These are phyloP conservation scores for Sphecodes monilicornis DNA, from an alignment of 2,888 invertebrate species.

Conservation along the genomic window DNA sequence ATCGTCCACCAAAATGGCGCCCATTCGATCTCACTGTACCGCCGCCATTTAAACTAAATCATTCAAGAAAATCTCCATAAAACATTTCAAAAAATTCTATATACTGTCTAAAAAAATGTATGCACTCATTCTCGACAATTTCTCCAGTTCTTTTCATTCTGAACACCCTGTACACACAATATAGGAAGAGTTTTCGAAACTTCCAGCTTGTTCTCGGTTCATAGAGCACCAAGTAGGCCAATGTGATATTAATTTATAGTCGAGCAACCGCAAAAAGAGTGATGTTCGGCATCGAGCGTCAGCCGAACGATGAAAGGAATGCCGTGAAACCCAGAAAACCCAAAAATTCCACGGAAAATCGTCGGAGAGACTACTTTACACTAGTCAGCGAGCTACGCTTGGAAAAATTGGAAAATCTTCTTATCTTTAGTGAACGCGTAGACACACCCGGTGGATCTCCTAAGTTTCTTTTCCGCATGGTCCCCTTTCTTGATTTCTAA, in stretches of 20 bases:
- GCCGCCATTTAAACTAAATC: background rate
- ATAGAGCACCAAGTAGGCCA: conserved; percentile 6
- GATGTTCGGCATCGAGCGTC: too few relatives aligned
- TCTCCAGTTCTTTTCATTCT: background rate
- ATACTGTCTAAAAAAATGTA: background rate
- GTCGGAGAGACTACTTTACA: conserved; percentile 46
- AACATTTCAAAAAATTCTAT: background rate
- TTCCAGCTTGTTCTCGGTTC: background rate
- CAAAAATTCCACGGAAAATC: background rate
- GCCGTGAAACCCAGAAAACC: background rate
- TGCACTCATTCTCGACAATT: background rate
- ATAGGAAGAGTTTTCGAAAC: background rate
- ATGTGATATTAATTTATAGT: conserved; percentile 58
- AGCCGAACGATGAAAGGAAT: conserved; percentile 47
- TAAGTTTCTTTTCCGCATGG: conserved; percentile 49
- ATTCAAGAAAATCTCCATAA: too few relatives aligned
- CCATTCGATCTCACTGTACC: background rate
- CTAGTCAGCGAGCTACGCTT: conserved; percentile 68
- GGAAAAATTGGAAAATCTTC: conserved; percentile 44
- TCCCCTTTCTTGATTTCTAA: conserved; percentile 51
- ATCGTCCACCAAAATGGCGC: background rate
- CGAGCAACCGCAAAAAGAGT: background rate
- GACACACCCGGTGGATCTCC: conserved; percentile 41
- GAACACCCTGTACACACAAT: background rate
- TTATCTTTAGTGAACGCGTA: conserved; percentile 55